Conservation (phyloP, 2,113 vertebrate species). For the Brevimyrus niger region DNA sequence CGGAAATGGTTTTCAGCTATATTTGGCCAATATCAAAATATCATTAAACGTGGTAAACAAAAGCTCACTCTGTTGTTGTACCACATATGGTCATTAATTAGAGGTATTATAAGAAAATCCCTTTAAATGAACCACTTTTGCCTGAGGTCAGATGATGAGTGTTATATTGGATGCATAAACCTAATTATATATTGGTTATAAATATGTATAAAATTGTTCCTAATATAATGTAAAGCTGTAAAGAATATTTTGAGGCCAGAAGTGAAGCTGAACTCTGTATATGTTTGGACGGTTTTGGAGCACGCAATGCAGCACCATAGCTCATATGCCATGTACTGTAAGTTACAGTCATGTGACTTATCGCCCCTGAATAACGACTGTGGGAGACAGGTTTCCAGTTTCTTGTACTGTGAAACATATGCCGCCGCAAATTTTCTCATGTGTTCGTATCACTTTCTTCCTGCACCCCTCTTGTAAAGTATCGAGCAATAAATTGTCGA, state of each 20-base stretch:
- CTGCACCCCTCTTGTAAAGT: neutral
- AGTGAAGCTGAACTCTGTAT: conserved; percentile 4
- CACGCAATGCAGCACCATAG: neutral
- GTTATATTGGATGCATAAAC: neutral
- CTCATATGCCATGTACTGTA: no score
- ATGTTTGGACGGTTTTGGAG: neutral
- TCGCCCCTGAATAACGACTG: neutral
- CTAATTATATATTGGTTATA: neutral
- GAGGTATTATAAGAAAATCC: neutral
- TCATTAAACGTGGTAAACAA: neutral
- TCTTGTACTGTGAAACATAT: neutral
- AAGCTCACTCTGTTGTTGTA: neutral
- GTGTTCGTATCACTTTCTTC: neutral
- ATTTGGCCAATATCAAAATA: neutral
- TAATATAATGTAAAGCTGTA: conserved; percentile 1
- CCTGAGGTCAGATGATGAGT: neutral
- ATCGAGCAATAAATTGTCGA: neutral
- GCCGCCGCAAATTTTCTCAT: neutral
- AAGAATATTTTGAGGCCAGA: neutral
- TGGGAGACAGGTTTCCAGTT: neutral
- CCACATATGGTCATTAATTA: neutral
- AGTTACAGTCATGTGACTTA: no score
- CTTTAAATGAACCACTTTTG: neutral
- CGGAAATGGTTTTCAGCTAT: neutral
- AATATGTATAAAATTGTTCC: neutral